phyloP scores from a whole-genome alignment of 2,888 invertebrate species.

The Lycocerus yunnanus region DNA sequence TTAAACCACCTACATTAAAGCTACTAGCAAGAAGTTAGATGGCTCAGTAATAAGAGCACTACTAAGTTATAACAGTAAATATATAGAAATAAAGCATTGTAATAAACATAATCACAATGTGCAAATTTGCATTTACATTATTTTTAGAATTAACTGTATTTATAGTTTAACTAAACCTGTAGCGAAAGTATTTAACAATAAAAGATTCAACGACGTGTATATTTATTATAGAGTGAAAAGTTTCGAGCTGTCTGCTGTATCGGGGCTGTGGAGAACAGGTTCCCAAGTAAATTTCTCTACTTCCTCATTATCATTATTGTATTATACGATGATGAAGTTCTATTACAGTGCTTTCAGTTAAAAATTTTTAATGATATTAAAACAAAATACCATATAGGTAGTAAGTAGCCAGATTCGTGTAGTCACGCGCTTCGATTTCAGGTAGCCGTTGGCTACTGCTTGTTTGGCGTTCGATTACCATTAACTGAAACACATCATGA shows the following conservation, averaged over 20 bases:
- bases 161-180: background rate
- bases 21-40: conserved; percentile 19
- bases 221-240: background rate
- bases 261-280: background rate
- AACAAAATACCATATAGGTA: conserved; percentile 4
- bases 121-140: background rate
- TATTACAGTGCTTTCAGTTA: background rate
- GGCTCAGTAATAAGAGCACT: conserved; percentile 29
- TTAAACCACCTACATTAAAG: conserved; percentile 23
- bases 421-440: conserved; percentile 35
- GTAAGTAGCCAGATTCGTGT: conserved; percentile 11
- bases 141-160: background rate
- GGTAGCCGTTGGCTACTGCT: conserved; percentile 37
- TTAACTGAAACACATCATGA: conserved; percentile 27
- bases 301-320: background rate
- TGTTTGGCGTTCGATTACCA: conserved; percentile 24
- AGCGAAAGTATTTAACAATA: background rate
- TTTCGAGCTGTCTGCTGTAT: background rate
- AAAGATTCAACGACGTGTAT: background rate
- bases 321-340: background rate
- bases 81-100: conserved; percentile 7
- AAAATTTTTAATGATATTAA: background rate
- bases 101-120: background rate
- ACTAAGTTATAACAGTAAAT: conserved; percentile 22
- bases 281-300: background rate